Evolutionary conservation across 2,113 vertebrate genomes (phyloP).

Genomic region (Thunnus thynnus): DNA sequence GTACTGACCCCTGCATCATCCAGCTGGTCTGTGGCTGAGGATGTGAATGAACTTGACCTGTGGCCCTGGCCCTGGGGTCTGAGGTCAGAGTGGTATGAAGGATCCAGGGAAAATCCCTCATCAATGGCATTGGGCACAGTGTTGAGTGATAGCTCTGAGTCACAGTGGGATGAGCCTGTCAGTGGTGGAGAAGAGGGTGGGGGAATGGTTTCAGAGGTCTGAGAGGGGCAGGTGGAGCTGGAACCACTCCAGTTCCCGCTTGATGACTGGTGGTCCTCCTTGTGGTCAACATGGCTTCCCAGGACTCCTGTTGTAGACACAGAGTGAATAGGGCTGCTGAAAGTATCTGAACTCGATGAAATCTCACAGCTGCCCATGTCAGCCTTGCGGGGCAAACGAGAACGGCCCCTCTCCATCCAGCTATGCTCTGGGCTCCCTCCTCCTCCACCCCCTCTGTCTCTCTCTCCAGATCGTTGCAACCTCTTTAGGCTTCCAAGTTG

Average conservation of each 20-base stretch:
- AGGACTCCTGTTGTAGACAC: constrained; percentile 91
- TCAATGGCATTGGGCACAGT: constrained; percentile 93
- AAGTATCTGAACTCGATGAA: constrained; percentile 98
- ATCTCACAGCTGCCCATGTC: constrained; percentile 98
- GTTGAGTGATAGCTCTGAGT: constrained; percentile 97
- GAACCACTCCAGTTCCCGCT: constrained; percentile 99
- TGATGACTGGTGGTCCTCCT: constrained; percentile 98
- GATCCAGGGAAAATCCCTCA: constrained; percentile 93
- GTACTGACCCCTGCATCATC: constrained; percentile 97
- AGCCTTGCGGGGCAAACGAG: constrained; percentile 89
- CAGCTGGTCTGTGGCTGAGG: constrained; percentile 94
- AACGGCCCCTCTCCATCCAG: constrained; percentile 91
- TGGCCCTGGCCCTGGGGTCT: constrained; percentile 90
- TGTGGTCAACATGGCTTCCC: constrained; percentile 95
- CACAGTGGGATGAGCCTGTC: constrained; percentile 98
- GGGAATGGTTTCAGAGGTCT: constrained; percentile 97
- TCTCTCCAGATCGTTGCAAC: constrained; percentile 87
- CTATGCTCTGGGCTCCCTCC: constrained; percentile 90
- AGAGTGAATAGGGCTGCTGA: constrained; percentile 97
- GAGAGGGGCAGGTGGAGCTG: constrained; percentile 97
- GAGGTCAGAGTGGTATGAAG: constrained; percentile 89
- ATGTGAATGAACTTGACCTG: constrained; percentile 95
- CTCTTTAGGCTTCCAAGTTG: constrained; percentile 91
- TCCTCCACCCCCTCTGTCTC: constrained; percentile 74
- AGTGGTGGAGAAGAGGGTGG: constrained; percentile 96